Conservation (phyloP, 2,888 invertebrate genomes). For the Neuroscelio doddi region DNA sequence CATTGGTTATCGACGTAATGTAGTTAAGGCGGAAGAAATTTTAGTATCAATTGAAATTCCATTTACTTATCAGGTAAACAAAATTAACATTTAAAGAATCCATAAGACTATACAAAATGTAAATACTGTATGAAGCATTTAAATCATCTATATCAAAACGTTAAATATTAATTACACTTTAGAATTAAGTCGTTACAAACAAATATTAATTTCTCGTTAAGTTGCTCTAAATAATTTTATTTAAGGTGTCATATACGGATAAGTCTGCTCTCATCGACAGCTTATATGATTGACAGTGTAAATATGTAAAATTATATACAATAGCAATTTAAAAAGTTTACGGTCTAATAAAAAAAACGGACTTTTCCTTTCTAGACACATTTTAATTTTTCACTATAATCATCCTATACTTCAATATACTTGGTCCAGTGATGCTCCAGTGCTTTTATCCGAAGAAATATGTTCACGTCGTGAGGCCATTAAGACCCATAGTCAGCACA, state of each 20-base stretch:
- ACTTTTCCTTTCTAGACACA: too few species aligned
- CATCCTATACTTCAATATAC: too few species aligned
- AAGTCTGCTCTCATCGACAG: too few species aligned
- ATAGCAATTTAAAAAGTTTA: too few species aligned
- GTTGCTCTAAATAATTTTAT: conserved; percentile 84
- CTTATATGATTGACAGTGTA: conserved; percentile 79
- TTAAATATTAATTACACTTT: conserved; percentile 93
- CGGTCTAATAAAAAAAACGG: too few species aligned
- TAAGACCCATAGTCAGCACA: too few species aligned
- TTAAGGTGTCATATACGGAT: too few species aligned
- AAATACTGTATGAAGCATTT: too few species aligned
- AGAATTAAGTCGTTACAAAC: conserved; percentile 92
- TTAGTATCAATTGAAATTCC: conserved; percentile 87
- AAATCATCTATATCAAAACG: neutral
- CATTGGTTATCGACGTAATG: conserved; percentile 87
- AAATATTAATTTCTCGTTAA: conserved; percentile 98
- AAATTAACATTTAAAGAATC: conserved; percentile 29
- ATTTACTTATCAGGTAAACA: conserved; percentile 73
- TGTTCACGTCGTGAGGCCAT: too few species aligned
- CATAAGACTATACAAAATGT: neutral
- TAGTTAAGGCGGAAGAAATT: conserved; percentile 83
- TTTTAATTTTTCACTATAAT: too few species aligned
- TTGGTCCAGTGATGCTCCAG: too few species aligned
- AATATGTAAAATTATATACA: conserved; percentile 78
- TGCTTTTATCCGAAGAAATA: too few species aligned